Conservation (phyloP, 92 coral and sea anemone genomes). For the Siderastrea siderea region DNA sequence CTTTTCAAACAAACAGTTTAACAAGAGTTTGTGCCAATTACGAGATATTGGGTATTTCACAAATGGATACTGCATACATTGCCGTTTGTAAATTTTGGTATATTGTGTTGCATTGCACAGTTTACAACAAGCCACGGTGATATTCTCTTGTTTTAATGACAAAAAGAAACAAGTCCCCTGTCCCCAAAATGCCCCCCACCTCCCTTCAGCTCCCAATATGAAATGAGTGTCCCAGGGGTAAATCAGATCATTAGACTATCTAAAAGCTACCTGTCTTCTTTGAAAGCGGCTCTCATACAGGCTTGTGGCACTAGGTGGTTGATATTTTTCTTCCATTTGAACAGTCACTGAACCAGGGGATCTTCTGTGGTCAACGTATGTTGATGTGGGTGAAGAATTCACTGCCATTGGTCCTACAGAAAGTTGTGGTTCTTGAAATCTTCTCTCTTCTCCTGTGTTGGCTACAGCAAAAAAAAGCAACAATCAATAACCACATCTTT, state of each 20-base stretch:
- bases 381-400: constrained; percentile 65
- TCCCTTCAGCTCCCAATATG: too few species aligned
- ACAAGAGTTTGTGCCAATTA: too few species aligned
- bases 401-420: constrained; percentile 49
- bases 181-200: not conserved
- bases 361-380: constrained; percentile 61
- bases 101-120: too few species aligned
- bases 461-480: constrained; percentile 12
- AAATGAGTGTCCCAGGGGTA: too few species aligned
- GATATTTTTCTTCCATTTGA: constrained; percentile 83
- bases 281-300: constrained; percentile 86
- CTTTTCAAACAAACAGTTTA: too few species aligned
- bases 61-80: too few species aligned
- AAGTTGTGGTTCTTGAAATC: constrained; percentile 46
- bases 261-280: constrained; percentile 48
- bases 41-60: too few species aligned
- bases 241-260: not conserved
- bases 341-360: constrained; percentile 78
- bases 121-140: too few species aligned
- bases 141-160: too few species aligned
- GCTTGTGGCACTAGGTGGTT: constrained; percentile 88
- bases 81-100: too few species aligned
- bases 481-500: not conserved
- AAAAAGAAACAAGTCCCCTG: too few species aligned
- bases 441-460: constrained; percentile 37